Evolutionary conservation across 1,140 invertebrate genomes (phyloP), one percentile per base, ranked within the genome.

Genomic region (Drosophila sulfurigaster): DNA sequence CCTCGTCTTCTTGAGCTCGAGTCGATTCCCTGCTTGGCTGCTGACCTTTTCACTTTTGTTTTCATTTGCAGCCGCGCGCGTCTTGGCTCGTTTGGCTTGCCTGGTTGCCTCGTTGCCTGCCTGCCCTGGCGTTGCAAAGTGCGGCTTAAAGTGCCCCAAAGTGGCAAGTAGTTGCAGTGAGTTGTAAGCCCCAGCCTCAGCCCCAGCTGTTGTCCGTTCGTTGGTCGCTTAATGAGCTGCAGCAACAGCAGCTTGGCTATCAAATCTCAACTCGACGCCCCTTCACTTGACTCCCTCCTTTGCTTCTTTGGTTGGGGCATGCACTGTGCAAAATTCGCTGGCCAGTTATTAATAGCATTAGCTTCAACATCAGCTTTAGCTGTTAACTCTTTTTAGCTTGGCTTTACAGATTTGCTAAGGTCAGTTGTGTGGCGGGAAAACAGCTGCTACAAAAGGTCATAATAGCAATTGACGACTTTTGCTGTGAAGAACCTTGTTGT

Each of bases 41-140:
- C 78, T 89, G 85, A 89, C 85, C 85, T 89, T 89, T 89, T 89
- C 86, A 89, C 85, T 89, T 90, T 89, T 85, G 81, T 85, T 89
- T 89, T 89, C 86, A 73, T 89, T 81, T 81, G 54, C 63, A 73
- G 78, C 16, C 64, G 76, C 56, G 76, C 64, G 76, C 56, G 76
- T 65, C 66, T 75, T 79, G 41, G 60, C 71, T 87, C 71, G 58
- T 51, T 25, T 25, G 20, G 20, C 20, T 25, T 79, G 79, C 20
- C 46, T 73, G 45, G 20, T 15, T 43, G 51, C 66, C 56, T 87
- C 66, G 52, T 46, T 79, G 79, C 20, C 46, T 67, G 43, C 62
- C 46, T 54, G 35, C 52, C 62, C 46, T 54, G 35, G 71, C 60
- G 81, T 59, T 73, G 60, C 68, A 56, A 75, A 76, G 80, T 74